Evolutionary conservation across 2,113 vertebrate genomes (phyloP), one percentile per base, ranked within the genome.

Genomic region (Heteronetta atricapilla): DNA sequence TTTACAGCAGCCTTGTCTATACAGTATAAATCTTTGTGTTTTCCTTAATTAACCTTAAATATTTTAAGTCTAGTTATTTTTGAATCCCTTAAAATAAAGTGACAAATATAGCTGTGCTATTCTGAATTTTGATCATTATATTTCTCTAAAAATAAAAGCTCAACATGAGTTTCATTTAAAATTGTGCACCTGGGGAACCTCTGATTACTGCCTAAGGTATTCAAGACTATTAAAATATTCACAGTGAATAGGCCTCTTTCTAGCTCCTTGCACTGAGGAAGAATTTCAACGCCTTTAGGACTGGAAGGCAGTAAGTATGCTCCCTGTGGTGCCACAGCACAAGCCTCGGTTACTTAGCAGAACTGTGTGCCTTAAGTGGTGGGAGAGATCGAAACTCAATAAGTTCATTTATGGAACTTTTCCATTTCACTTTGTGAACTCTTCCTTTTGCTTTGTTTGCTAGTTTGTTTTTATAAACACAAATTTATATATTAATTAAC

Each of bases 91-190:
- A 10, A 50, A 78, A 84, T 8, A 58, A 68, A 86, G 53, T 91
- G 95, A 87, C 93, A 96, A 80, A 62, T 1, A 0, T 55, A 34
- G 34, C 31, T 25, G 23, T 55, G 87, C 94, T 90, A 78, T 86
- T 95, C 94, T 86, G 80, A 92, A 81, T 78, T 48, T 88, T 86
- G 85, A 84, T 94, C 79, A 28, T 94, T 92, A 73, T 73, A 89
- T 96, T 96, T 78, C 82, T 86, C 90, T 96, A 94, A 96, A 97
- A 95, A 93, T 89, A 92, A 95, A 90, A 94, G 82, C 90, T 92
- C 60, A n/a, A 56, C 87, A 63, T 70, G 89, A 81, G 74, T 81
- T 81, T 93, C 73, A 96, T 94, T 95, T 94, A 76, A 72, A 93
- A 58, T 10, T n/a, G 38, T 94, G 92, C 92, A 94, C 94, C 93